Conservation (phyloP, 2,888 invertebrate species). For the Drosophila affinis region DNA sequence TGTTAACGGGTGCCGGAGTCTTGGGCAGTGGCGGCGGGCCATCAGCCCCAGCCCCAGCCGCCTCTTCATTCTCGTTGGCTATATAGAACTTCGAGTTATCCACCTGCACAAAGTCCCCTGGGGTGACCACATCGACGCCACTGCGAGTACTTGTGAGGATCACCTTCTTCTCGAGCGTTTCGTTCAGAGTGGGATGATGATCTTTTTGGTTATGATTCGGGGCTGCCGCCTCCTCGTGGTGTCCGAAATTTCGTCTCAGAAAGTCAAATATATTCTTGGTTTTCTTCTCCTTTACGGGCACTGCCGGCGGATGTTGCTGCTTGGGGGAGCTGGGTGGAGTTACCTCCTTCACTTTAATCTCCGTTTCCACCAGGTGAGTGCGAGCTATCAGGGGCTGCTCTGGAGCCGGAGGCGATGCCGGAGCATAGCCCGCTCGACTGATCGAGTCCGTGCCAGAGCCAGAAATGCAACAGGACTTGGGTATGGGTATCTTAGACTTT, state of each 20-base stretch:
- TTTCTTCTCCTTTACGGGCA: slow-evolving; percentile 66
- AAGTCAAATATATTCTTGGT: slow-evolving; percentile 84
- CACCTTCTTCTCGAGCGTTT: slow-evolving; percentile 55
- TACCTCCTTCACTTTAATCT: slow-evolving; percentile 81
- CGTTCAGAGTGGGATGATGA: slow-evolving; percentile 52
- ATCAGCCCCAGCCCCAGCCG: neutral
- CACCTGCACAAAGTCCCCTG: slow-evolving; percentile 70
- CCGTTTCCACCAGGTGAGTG: slow-evolving; percentile 81
- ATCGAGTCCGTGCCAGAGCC: slow-evolving; percentile 74
- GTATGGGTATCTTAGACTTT: slow-evolving; percentile 77
- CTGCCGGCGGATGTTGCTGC: slow-evolving; percentile 18
- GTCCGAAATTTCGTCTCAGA: slow-evolving; percentile 83
- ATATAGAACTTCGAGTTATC: slow-evolving; percentile 83
- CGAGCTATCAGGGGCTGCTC: slow-evolving; percentile 78
- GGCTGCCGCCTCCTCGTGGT: slow-evolving; percentile 66
- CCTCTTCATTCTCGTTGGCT: slow-evolving; percentile 57
- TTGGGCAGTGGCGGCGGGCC: slow-evolving; percentile 66
- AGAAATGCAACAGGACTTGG: slow-evolving; percentile 68
- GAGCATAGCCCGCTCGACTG: slow-evolving; percentile 63
- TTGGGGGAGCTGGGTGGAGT: slow-evolving; percentile 75
- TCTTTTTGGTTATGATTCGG: slow-evolving; percentile 32
- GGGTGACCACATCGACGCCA: slow-evolving; percentile 74
- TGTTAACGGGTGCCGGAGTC: slow-evolving; percentile 81
- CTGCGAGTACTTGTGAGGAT: slow-evolving; percentile 57
- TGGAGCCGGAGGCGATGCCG: slow-evolving; percentile 38